phyloP scores from a whole-genome alignment of 2,113 vertebrate species.

The Mobula birostris region DNA sequence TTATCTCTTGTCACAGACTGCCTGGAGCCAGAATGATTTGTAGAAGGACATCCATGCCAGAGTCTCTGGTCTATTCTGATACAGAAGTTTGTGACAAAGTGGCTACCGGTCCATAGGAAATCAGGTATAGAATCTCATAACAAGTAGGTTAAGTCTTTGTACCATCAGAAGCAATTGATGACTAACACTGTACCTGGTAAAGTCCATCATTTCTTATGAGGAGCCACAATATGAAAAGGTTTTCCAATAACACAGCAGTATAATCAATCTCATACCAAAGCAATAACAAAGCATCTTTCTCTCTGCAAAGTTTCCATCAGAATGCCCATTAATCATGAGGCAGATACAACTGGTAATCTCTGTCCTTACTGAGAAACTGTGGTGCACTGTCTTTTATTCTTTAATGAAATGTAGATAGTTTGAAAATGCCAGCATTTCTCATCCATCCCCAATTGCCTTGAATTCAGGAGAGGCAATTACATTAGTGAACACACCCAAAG shows the following conservation, averaged over 20 bases:
- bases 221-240: background rate
- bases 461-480: too few relatives aligned
- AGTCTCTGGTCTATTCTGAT: background rate
- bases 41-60: background rate
- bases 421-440: too few relatives aligned
- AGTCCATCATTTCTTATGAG: background rate
- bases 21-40: background rate
- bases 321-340: background rate
- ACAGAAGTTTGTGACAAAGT: background rate
- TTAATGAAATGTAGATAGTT: too few relatives aligned
- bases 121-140: background rate
- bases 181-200: background rate
- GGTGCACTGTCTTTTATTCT: background rate
- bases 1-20: background rate
- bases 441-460: too few relatives aligned
- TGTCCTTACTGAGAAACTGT: background rate
- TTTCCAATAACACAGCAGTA: background rate
- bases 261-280: constrained; percentile 7
- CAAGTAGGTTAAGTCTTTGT: background rate
- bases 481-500: too few relatives aligned
- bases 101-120: background rate
- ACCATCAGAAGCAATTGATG: background rate
- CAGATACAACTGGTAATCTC: background rate
- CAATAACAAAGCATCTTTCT: background rate
- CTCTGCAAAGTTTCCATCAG: background rate